phyloP scores from a whole-genome alignment of 2,113 vertebrate species.

The Apodemus speciosus region DNA sequence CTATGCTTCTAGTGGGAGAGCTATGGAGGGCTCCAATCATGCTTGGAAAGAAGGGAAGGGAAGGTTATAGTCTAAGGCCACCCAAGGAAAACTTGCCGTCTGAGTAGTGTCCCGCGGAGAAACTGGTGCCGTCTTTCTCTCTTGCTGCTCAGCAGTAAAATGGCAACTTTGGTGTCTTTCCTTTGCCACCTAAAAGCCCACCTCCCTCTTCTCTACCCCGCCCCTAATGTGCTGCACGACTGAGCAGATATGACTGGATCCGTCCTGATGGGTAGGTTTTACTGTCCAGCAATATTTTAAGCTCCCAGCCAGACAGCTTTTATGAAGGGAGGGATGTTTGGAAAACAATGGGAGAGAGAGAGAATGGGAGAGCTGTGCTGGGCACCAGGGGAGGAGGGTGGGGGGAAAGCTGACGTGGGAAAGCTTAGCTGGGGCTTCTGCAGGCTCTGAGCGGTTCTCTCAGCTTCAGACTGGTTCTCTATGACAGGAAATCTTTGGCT shows the following conservation, averaged over 20 bases:
- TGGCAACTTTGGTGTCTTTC: slow-evolving; percentile 92
- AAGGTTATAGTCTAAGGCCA: slow-evolving; percentile 72
- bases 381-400: slow-evolving; percentile 74
- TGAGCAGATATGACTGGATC: slow-evolving; percentile 98
- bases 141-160: slow-evolving; percentile 90
- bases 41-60: slow-evolving; percentile 1
- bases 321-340: slow-evolving; percentile 92
- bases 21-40: not conserved
- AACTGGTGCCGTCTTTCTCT: slow-evolving; percentile 86
- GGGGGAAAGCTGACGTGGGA: slow-evolving; percentile 59
- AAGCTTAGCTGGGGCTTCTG: slow-evolving; percentile 72
- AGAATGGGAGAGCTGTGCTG: slow-evolving; percentile 82
- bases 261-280: slow-evolving; percentile 97
- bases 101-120: slow-evolving; percentile 88
- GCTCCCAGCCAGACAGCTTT: slow-evolving; percentile 97
- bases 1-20: not conserved
- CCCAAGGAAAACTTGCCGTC: slow-evolving; percentile 93
- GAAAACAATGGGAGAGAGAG: slow-evolving; percentile 91
- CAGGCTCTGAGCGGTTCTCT: slow-evolving; percentile 56
- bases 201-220: slow-evolving; percentile 80
- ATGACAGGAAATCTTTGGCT: not conserved
- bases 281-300: slow-evolving; percentile 97
- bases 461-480: not conserved
- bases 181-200: slow-evolving; percentile 93
- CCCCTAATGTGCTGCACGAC: slow-evolving; percentile 92